Evolutionary conservation across 2,113 vertebrate species (phyloP).

Genomic region (Thalassoma bifasciatum): DNA sequence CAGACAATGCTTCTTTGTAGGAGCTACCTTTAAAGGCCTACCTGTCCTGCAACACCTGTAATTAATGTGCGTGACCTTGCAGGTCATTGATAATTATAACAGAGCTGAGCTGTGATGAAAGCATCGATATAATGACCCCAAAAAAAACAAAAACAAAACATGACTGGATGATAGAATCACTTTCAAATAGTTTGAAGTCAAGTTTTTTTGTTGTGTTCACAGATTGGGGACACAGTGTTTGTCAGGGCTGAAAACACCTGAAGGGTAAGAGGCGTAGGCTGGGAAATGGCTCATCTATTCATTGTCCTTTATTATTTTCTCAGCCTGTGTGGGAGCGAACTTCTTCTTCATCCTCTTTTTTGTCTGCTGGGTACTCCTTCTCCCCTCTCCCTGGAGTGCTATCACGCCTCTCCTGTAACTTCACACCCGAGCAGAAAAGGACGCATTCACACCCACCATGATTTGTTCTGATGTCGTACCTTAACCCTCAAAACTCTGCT

Average conservation of each 20-base stretch:
- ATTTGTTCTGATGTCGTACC: not conserved
- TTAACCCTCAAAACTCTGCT: not conserved
- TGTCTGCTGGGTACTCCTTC: slow-evolving; percentile 43
- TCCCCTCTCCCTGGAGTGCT: slow-evolving; percentile 44
- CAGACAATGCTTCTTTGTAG: slow-evolving; percentile 65
- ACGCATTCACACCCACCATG: slow-evolving; percentile 1
- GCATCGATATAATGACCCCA: slow-evolving; percentile 33
- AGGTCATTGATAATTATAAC: slow-evolving; percentile 59
- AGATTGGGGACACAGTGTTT: slow-evolving; percentile 25
- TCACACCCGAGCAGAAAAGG: slow-evolving; percentile 25
- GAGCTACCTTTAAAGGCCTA: slow-evolving; percentile 44
- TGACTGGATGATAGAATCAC: too few relatives aligned
- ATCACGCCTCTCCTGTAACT: slow-evolving; percentile 36
- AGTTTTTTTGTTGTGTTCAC: slow-evolving; percentile 2
- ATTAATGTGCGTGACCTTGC: slow-evolving; percentile 69
- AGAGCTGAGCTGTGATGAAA: slow-evolving; percentile 66
- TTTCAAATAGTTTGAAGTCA: not conserved
- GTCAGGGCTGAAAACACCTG: slow-evolving; percentile 33
- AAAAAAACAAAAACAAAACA: slow-evolving; percentile 2
- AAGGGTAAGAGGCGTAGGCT: slow-evolving; percentile 24
- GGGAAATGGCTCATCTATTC: slow-evolving; percentile 12
- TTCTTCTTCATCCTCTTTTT: slow-evolving; percentile 18
- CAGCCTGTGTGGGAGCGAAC: slow-evolving; percentile 40
- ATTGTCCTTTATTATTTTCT: slow-evolving; percentile 40
- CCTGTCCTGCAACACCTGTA: slow-evolving; percentile 71